phyloP scores from a whole-genome alignment of 1,140 invertebrate genomes.

The Heterodera schachtii region DNA sequence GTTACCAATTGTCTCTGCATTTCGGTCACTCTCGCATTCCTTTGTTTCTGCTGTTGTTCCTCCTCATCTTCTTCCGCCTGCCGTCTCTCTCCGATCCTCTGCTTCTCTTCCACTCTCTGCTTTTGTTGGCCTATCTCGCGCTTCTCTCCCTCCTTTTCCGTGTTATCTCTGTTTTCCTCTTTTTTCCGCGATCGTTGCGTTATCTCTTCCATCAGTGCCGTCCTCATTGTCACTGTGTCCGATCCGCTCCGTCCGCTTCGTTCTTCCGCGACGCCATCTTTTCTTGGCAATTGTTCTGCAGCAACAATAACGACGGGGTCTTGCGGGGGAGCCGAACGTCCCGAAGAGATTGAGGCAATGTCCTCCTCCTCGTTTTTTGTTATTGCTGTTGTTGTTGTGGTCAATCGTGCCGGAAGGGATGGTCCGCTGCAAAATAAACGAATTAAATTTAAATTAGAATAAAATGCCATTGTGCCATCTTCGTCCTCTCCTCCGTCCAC shows the following conservation, averaged over 20 bases:
- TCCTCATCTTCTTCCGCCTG: background rate
- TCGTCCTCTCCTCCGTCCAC: background rate
- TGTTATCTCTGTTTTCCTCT: background rate
- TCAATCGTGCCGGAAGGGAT: background rate
- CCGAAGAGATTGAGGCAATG: slow-evolving; percentile 12
- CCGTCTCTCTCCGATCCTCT: background rate
- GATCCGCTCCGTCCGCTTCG: background rate
- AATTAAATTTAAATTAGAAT: too few species aligned
- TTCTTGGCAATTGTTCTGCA: background rate
- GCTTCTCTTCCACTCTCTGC: background rate
- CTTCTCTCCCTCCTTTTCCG: background rate
- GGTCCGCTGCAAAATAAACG: background rate
- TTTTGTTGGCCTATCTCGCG: background rate
- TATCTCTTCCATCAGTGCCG: background rate
- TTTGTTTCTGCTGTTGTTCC: background rate
- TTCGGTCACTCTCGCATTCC: background rate
- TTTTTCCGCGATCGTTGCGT: background rate
- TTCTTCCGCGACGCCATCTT: background rate
- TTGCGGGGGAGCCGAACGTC: slow-evolving; percentile 24
- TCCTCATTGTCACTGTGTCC: background rate
- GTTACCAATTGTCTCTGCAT: background rate
- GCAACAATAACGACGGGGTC: slow-evolving; percentile 12
- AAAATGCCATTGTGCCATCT: background rate
- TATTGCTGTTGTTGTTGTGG: background rate
- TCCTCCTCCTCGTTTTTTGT: slow-evolving; percentile 9